Evolutionary conservation across 2,113 vertebrate species (phyloP).

Genomic region (Centropristis striata): DNA sequence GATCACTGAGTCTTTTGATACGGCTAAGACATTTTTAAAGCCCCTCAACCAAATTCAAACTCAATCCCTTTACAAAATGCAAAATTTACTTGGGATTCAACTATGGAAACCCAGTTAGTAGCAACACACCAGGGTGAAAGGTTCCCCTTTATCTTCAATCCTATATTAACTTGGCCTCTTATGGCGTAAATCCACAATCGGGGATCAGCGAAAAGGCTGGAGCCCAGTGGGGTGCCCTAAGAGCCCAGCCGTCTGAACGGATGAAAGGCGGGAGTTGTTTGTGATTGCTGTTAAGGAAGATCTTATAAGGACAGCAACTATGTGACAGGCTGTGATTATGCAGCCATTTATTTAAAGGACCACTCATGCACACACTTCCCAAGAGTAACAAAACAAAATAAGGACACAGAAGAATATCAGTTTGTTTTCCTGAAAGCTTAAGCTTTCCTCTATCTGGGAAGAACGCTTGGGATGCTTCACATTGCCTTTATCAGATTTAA

Average conservation of each 20-base stretch:
- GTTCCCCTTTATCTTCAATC: conserved; percentile 55
- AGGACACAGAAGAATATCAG: conserved; percentile 5
- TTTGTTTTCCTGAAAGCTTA: conserved; percentile 25
- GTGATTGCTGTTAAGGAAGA: conserved; percentile 63
- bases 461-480: conserved; percentile 6
- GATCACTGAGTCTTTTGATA: conserved; percentile 26
- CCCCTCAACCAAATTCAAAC: conserved; percentile 12
- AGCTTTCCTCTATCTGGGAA: conserved; percentile 8
- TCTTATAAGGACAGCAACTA: conserved; percentile 51
- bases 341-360: conserved; percentile 50
- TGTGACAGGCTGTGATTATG: conserved; percentile 52
- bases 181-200: conserved; percentile 69
- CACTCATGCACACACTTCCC: conserved; percentile 29
- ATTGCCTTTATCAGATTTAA: conserved; percentile 8
- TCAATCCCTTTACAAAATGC: conserved; percentile 41
- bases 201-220: conserved; percentile 62
- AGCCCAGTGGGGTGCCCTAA: conserved; percentile 70
- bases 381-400: conserved; percentile 26
- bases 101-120: conserved; percentile 31
- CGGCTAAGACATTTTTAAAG: conserved; percentile 39
- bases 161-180: conserved; percentile 73
- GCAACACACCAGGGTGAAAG: conserved; percentile 45
- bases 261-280: conserved; percentile 70
- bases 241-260: conserved; percentile 62
- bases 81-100: conserved; percentile 46